phyloP scores from a whole-genome alignment of 2,113 vertebrate species.

The Papio anubis region DNA sequence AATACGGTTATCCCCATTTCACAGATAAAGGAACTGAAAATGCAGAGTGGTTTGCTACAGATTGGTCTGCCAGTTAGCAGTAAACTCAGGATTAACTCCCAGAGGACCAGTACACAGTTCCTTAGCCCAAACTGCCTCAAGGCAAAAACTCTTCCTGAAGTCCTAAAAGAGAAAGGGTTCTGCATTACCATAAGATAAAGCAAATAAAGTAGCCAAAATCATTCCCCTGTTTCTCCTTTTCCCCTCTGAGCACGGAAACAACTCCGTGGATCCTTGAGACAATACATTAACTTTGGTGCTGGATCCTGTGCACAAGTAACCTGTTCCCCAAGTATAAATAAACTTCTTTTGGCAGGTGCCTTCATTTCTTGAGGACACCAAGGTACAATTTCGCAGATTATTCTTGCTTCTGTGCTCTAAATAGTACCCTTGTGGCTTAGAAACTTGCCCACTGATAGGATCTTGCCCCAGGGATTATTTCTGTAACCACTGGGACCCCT shows the following conservation, averaged over 20 bases:
- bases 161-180: constrained; percentile 16
- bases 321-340: background rate
- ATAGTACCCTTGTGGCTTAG: background rate
- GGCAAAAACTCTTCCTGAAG: constrained; percentile 23
- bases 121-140: constrained; percentile 58
- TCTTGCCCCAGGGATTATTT: constrained; percentile 6
- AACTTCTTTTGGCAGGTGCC: background rate
- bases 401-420: background rate
- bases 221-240: constrained; percentile 14
- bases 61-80: background rate
- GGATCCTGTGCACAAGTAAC: background rate
- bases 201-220: constrained; percentile 12
- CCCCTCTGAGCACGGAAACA: constrained; percentile 9
- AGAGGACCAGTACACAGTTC: background rate
- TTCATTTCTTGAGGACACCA: background rate
- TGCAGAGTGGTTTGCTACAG: background rate
- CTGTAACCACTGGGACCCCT: background rate
- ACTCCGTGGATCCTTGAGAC: constrained; percentile 36
- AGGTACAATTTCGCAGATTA: background rate
- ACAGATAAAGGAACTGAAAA: constrained; percentile 50
- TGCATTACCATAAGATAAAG: background rate
- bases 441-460: background rate
- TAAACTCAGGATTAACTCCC: constrained; percentile 49
- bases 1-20: constrained; percentile 47
- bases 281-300: background rate